These are phyloP conservation scores for Lasioglossum vierecki DNA, from an alignment of 2,888 invertebrate genomes.

Conservation along the genomic window DNA sequence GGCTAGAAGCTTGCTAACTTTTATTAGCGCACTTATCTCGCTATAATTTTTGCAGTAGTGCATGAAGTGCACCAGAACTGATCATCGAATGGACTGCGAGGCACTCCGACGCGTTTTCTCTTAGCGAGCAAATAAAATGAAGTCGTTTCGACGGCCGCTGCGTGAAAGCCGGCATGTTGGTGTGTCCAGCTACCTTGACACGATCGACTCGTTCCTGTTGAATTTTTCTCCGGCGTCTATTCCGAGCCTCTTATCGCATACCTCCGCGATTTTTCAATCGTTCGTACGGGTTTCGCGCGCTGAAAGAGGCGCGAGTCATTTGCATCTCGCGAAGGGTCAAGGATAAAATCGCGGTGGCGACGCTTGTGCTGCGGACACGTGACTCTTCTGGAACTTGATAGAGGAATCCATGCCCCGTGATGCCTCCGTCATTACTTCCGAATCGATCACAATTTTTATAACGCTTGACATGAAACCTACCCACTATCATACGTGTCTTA, in stretches of 20 bases:
- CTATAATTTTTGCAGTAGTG: background rate
- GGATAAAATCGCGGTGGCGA: constrained; percentile 22
- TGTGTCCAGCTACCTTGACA: constrained; percentile 40
- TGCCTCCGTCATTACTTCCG: no score
- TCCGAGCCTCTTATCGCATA: constrained; percentile 16
- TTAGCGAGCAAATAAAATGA: constrained; percentile 6
- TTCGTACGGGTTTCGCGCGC: background rate
- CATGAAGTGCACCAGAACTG: background rate
- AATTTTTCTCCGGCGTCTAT: constrained; percentile 30
- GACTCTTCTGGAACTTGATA: background rate
- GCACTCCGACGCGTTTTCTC: constrained; percentile 10
- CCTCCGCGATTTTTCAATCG: constrained; percentile 31
- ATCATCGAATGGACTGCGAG: constrained; percentile 3
- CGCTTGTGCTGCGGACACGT: background rate
- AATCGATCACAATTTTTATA: no score
- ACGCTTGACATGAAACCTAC: no score
- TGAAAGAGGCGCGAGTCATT: constrained; percentile 7
- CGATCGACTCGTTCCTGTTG: constrained; percentile 30
- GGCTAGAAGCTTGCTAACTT: background rate
- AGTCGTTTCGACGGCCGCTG: constrained; percentile 1
- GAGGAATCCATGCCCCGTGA: background rate
- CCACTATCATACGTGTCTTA: no score
- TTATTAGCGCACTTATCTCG: background rate
- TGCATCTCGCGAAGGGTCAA: constrained; percentile 31
- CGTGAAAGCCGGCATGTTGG: constrained; percentile 18